These are phyloP conservation scores for Polyergus mexicanus DNA, from an alignment of 1,140 invertebrate genomes.

Conservation along the genomic window DNA sequence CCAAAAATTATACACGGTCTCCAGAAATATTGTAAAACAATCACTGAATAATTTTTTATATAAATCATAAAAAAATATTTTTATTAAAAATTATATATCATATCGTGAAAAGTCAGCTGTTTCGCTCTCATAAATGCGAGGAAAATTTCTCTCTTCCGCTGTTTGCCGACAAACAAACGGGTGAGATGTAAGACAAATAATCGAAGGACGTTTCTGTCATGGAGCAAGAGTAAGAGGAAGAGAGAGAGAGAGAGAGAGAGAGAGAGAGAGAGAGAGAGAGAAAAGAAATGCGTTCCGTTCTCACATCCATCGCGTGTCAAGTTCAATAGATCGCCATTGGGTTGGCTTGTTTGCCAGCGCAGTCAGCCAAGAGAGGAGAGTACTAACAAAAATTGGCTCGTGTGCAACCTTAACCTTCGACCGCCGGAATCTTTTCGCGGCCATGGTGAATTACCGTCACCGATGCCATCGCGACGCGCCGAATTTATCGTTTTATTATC, in stretches of 20 bases:
- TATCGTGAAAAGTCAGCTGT: neutral
- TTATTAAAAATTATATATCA: slow-evolving; percentile 8
- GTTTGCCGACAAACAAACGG: slow-evolving; percentile 12
- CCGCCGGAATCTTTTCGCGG: slow-evolving; percentile 28
- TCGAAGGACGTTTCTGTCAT: neutral
- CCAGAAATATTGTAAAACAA: neutral
- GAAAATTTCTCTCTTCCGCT: slow-evolving; percentile 16
- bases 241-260: neutral
- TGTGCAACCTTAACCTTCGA: slow-evolving; percentile 73
- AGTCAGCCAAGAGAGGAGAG: slow-evolving; percentile 75
- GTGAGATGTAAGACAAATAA: slow-evolving; percentile 24
- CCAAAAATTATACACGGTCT: neutral
- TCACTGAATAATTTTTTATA: too few relatives aligned
- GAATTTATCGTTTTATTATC: slow-evolving; percentile 65
- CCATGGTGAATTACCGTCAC: slow-evolving; percentile 26
- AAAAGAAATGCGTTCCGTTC: slow-evolving; percentile 1
- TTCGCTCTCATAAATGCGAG: neutral
- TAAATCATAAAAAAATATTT: neutral
- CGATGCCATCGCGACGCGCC: slow-evolving; percentile 4
- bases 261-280: neutral
- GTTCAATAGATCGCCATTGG: slow-evolving; percentile 70
- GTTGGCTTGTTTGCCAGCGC: slow-evolving; percentile 68
- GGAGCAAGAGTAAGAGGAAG: neutral
- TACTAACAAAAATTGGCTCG: slow-evolving; percentile 77
- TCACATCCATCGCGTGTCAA: slow-evolving; percentile 70